phyloP scores from a whole-genome alignment of 2,113 vertebrate species.

The Fukomys damarensis region DNA sequence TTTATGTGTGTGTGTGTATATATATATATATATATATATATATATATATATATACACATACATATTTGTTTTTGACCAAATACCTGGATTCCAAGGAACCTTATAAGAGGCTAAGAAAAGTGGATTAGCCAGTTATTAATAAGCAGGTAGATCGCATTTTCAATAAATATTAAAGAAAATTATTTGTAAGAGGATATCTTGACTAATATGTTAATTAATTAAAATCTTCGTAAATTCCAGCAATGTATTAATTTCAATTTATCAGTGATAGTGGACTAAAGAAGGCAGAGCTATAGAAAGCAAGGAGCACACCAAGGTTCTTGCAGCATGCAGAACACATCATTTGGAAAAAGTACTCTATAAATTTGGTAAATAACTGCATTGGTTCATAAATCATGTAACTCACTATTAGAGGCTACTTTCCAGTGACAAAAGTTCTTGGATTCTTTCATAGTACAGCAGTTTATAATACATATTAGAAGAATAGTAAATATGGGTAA shows the following conservation, averaged over 20 bases:
- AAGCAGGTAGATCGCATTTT: background rate
- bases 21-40: too few species aligned
- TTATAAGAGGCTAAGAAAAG: background rate
- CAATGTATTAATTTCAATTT: background rate
- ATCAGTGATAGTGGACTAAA: background rate
- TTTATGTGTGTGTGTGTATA: background rate
- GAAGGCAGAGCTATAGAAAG: background rate
- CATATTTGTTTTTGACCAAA: background rate
- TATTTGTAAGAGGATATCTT: constrained; percentile 8
- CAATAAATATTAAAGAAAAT: background rate
- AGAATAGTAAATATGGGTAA: background rate
- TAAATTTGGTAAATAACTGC: constrained; percentile 15
- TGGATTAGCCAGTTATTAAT: background rate
- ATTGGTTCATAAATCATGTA: background rate
- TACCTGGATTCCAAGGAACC: background rate
- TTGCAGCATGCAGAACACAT: background rate
- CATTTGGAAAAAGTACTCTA: background rate
- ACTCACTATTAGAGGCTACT: background rate
- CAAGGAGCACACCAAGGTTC: background rate
- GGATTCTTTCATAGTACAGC: background rate
- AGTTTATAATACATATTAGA: constrained; percentile 14
- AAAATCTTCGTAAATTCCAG: background rate
- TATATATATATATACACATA: too few species aligned
- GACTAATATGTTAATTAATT: background rate
- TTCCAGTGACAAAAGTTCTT: constrained; percentile 35